phyloP scores from a whole-genome alignment of 1,140 invertebrate genomes.

The Diuraphis noxia region DNA sequence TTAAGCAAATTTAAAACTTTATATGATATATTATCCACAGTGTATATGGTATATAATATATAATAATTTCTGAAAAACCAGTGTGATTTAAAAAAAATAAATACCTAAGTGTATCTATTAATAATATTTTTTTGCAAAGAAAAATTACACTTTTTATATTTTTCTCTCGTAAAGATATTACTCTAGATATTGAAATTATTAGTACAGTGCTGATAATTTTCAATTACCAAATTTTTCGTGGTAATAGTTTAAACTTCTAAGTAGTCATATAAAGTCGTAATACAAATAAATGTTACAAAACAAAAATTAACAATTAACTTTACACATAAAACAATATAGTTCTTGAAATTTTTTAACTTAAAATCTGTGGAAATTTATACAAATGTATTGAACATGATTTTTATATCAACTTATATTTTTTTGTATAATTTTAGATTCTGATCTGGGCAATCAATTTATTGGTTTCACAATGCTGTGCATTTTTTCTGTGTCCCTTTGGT shows the following conservation, averaged over 20 bases:
- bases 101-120: no score
- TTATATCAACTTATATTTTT: no score
- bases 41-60: background rate
- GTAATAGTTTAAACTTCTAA: background rate
- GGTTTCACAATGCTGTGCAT: background rate
- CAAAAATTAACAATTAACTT: background rate
- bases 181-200: background rate
- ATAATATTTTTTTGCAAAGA: no score
- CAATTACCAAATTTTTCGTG: background rate
- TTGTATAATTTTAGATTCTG: no score
- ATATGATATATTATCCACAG: background rate
- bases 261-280: no score
- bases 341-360: no score
- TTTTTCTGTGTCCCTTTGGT: no score
- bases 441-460: background rate
- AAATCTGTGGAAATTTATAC: no score
- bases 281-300: background rate
- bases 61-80: background rate
- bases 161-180: background rate
- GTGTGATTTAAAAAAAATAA: background rate
- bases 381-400: no score
- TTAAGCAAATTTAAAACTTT: background rate
- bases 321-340: no score
- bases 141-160: background rate
- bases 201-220: background rate